Conservation (phyloP, 2,797 vertebrate genomes). For the Selene dorsalis region DNA sequence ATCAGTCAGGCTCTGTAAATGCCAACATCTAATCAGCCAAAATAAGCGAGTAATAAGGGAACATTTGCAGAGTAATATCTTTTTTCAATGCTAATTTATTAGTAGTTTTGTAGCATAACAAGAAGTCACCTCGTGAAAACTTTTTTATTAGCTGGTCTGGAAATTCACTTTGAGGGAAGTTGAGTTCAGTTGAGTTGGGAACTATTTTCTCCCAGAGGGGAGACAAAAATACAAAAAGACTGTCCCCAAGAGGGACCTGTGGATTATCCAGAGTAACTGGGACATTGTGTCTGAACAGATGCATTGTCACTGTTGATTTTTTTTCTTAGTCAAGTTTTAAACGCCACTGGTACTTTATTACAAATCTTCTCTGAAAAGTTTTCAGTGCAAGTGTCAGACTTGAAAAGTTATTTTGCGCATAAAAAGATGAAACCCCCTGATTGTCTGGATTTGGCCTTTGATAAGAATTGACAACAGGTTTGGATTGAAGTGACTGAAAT, state of each 20-base stretch:
- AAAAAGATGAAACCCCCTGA: neutral
- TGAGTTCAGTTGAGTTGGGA: neutral
- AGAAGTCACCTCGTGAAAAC: constrained; percentile 3
- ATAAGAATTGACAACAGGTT: neutral
- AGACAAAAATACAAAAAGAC: neutral
- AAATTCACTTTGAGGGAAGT: neutral
- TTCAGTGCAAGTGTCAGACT: neutral
- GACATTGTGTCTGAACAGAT: constrained; percentile 2
- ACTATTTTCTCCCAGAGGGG: neutral
- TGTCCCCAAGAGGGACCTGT: neutral
- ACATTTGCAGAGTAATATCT: too few species aligned
- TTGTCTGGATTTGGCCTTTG: neutral
- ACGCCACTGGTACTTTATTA: neutral
- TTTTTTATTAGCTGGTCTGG: constrained; percentile 17
- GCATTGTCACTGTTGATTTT: too few species aligned
- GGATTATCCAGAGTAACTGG: neutral
- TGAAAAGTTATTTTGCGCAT: neutral
- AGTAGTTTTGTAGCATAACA: neutral
- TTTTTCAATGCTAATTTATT: neutral
- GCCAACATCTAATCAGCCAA: neutral
- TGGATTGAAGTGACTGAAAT: neutral
- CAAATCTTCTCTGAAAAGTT: neutral
- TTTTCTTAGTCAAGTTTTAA: neutral
- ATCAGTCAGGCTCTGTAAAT: neutral
- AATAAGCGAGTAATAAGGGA: constrained; percentile 13